Conservation (phyloP, 2,113 vertebrate species). For the Mugil cephalus region DNA sequence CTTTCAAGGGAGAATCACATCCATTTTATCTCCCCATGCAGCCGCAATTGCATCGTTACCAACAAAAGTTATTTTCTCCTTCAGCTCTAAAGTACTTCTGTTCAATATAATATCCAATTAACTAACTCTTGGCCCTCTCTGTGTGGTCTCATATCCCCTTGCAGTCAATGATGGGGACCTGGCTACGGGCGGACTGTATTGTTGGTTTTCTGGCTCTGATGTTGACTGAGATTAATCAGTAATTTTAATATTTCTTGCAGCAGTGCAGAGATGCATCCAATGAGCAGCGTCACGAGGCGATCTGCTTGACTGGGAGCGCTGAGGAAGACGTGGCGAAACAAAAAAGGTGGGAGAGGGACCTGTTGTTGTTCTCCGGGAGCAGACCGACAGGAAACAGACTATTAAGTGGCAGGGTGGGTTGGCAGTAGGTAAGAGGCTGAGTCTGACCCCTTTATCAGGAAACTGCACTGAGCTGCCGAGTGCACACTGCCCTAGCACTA, state of each 20-base stretch:
- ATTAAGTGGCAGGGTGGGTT: conserved; percentile 54
- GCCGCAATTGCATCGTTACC: conserved; percentile 44
- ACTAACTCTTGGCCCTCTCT: conserved; percentile 48
- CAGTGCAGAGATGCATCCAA: conserved; percentile 22
- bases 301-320: conserved; percentile 21
- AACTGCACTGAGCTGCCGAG: conserved; percentile 52
- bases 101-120: conserved; percentile 77
- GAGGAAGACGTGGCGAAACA: conserved; percentile 10
- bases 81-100: conserved; percentile 61
- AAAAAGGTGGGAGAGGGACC: conserved; percentile 33
- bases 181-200: conserved; percentile 39
- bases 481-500: conserved; percentile 55
- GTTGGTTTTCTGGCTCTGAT: conserved; percentile 40
- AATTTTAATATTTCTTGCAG: conserved; percentile 31
- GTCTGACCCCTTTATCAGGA: conserved; percentile 73
- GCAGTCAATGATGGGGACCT: conserved; percentile 54
- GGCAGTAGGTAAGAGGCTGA: conserved; percentile 45
- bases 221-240: conserved; percentile 66
- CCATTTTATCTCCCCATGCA: conserved; percentile 61
- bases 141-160: conserved; percentile 31
- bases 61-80: conserved; percentile 65
- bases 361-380: conserved; percentile 25
- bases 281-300: conserved; percentile 19
- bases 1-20: conserved; percentile 70
- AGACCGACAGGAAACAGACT: conserved; percentile 49